Conservation (phyloP, 2,888 invertebrate genomes). For the Pseudococcus longispinus region DNA sequence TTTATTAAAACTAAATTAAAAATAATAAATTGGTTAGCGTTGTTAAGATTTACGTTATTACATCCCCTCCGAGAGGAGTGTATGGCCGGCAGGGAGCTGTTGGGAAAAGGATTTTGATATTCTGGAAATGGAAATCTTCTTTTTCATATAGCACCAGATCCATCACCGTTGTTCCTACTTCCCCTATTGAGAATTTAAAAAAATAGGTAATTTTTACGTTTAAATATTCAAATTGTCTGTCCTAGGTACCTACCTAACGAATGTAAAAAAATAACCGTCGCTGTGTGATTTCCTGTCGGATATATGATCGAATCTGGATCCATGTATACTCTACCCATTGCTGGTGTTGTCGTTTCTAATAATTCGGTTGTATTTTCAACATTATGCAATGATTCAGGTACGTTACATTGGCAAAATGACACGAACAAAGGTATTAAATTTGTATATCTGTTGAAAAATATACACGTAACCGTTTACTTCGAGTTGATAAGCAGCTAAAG, state of each 20-base stretch:
- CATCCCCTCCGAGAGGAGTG: slow-evolving; percentile 70
- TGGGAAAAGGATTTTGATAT: slow-evolving; percentile 79
- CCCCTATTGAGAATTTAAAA: background rate
- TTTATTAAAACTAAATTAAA: background rate
- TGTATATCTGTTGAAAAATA: background rate
- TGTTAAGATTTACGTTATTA: slow-evolving; percentile 61
- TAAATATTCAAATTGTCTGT: background rate
- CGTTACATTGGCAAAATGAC: background rate
- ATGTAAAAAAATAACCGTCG: slow-evolving; percentile 15
- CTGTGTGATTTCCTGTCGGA: slow-evolving; percentile 19
- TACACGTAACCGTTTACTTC: background rate
- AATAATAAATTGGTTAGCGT: background rate
- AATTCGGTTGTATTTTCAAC: background rate
- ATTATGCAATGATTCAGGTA: background rate
- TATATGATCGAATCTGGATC: background rate
- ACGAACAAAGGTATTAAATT: background rate
- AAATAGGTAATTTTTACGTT: no score
- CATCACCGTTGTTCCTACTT: background rate
- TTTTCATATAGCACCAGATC: background rate
- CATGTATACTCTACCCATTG: background rate
- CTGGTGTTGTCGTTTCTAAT: background rate
- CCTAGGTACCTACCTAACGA: background rate
- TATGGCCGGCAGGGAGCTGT: slow-evolving; percentile 80
- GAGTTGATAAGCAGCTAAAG: background rate
- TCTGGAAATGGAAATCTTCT: slow-evolving; percentile 66